Conservation (phyloP, 2,113 vertebrate species). For the Epinephelus fuscoguttatus region DNA sequence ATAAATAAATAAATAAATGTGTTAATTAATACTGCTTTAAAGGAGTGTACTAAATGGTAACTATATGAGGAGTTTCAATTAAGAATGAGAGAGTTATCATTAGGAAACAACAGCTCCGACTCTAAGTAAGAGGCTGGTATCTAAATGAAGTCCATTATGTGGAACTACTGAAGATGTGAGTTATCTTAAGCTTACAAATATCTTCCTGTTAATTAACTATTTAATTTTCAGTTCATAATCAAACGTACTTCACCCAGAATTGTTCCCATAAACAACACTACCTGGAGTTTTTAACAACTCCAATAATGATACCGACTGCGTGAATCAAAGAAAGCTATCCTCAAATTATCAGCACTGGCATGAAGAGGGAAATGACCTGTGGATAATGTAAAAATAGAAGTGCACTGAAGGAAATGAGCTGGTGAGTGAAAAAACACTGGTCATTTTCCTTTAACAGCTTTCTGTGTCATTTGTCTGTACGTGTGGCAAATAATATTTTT, state of each 20-base stretch:
- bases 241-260: background rate
- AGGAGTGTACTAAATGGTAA: background rate
- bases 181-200: background rate
- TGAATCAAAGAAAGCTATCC: constrained; percentile 17
- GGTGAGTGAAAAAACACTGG: constrained; percentile 30
- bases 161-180: background rate
- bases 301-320: constrained; percentile 34
- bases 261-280: background rate
- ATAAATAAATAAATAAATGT: background rate
- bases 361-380: constrained; percentile 50
- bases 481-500: constrained; percentile 44
- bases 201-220: background rate
- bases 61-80: constrained; percentile 9
- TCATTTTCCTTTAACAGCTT: constrained; percentile 58
- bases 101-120: background rate
- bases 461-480: constrained; percentile 52
- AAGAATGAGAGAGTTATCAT: constrained; percentile 16
- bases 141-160: constrained; percentile 16
- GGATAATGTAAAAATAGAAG: constrained; percentile 47
- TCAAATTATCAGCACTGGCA: constrained; percentile 33
- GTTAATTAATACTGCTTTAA: background rate
- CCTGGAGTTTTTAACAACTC: background rate
- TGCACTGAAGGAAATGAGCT: constrained; percentile 43
- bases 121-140: background rate
- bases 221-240: constrained; percentile 19